phyloP scores from a whole-genome alignment of 2,113 vertebrate genomes.

The Eupsittula cactorum region DNA sequence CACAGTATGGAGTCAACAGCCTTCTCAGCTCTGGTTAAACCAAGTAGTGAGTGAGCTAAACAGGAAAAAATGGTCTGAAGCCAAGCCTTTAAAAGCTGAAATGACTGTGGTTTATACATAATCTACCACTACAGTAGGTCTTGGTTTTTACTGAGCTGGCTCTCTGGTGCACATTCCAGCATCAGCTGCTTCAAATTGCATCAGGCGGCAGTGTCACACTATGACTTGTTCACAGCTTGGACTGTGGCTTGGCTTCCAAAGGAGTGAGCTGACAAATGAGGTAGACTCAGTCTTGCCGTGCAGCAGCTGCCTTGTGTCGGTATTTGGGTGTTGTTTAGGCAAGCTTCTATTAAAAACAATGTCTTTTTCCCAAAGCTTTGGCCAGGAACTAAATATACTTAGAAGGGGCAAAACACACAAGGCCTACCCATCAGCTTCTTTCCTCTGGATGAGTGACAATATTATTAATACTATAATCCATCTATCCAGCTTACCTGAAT shows the following conservation, averaged over 20 bases:
- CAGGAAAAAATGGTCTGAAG: neutral
- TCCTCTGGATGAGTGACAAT: neutral
- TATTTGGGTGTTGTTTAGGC: neutral
- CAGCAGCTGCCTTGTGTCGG: neutral
- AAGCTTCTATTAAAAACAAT: neutral
- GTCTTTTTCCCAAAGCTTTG: neutral
- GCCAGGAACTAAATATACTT: neutral
- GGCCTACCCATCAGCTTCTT: neutral
- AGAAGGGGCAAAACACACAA: neutral
- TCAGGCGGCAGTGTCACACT: accelerated
- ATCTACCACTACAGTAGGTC: neutral
- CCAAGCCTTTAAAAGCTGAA: constrained; percentile 19
- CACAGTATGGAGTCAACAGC: neutral
- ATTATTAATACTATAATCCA: neutral
- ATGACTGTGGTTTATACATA: neutral
- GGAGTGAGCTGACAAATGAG: neutral
- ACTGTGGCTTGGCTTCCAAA: neutral
- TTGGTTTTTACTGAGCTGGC: neutral
- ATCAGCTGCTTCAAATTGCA: neutral
- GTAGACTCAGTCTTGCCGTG: neutral
- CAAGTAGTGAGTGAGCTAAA: neutral
- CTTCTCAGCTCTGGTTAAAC: neutral
- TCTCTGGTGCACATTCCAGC: neutral
- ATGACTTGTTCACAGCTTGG: neutral
- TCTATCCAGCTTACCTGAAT: neutral